Evolutionary conservation across 2,113 vertebrate genomes (phyloP).

Genomic region (Dendropsophus ebraccatus): DNA sequence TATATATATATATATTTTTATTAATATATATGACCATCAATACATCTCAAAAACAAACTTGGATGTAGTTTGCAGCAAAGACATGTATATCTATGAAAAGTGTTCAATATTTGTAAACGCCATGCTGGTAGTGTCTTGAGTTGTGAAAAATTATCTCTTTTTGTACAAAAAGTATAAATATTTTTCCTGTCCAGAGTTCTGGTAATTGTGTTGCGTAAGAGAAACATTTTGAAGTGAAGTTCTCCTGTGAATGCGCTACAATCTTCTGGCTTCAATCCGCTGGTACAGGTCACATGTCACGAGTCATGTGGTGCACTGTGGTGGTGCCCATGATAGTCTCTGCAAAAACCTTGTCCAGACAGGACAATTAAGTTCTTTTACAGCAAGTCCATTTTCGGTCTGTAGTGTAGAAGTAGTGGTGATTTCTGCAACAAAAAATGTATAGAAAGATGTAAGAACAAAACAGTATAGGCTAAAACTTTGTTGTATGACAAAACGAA

Average conservation of each 20-base stretch:
- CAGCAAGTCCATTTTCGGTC: conserved; percentile 99
- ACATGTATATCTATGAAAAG: conserved; percentile 68
- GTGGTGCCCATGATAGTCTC: conserved; percentile 84
- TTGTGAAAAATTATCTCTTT: conserved; percentile 75
- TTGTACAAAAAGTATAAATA: conserved; percentile 96
- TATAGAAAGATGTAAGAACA: background rate
- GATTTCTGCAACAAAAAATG: conserved; percentile 83
- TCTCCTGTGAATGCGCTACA: conserved; percentile 64
- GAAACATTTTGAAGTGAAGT: conserved; percentile 61
- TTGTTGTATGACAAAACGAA: too few species aligned
- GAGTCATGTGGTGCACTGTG: conserved; percentile 77
- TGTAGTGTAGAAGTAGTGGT: conserved; percentile 98
- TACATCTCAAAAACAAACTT: conserved; percentile 51
- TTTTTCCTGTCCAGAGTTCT: conserved; percentile 76
- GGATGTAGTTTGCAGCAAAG: conserved; percentile 65
- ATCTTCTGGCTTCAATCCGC: conserved; percentile 72
- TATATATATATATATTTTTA: conserved; percentile 48
- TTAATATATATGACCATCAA: conserved; percentile 32
- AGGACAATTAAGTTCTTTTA: conserved; percentile 81
- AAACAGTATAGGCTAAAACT: too few species aligned
- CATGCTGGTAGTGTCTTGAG: conserved; percentile 90
- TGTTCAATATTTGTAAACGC: conserved; percentile 82
- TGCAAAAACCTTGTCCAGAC: conserved; percentile 83
- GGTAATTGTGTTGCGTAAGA: conserved; percentile 65
- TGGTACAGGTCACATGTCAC: conserved; percentile 71